These are phyloP conservation scores for Tinamus guttatus DNA, from an alignment of 2,113 vertebrate species.

Conservation along the genomic window DNA sequence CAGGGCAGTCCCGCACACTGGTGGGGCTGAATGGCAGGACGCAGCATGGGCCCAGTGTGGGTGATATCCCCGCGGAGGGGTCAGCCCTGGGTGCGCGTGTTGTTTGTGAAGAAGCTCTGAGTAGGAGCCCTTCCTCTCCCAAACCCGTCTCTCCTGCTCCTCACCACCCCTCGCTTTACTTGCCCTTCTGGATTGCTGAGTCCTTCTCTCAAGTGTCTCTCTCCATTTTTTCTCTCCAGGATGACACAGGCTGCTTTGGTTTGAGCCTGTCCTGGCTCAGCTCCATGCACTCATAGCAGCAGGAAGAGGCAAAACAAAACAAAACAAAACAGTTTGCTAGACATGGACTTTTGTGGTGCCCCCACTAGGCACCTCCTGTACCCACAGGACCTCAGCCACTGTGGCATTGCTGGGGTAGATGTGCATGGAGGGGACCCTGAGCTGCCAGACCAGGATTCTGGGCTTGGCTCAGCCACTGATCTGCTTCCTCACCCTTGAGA, in stretches of 20 bases:
- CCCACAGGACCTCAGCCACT: rapidly evolving
- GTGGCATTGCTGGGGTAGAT: rapidly evolving
- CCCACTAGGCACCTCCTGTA: not conserved
- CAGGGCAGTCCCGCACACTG: not conserved
- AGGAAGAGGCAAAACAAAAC: not conserved
- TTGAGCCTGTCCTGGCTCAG: rapidly evolving
- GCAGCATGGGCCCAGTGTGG: too few species aligned
- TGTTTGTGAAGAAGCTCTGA: not conserved
- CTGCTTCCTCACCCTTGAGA: not conserved
- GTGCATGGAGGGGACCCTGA: rapidly evolving
- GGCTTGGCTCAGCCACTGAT: rapidly evolving
- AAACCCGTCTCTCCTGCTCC: not conserved
- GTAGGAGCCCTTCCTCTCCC: not conserved
- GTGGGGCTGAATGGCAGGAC: not conserved
- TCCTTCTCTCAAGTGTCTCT: not conserved
- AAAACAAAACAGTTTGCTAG: not conserved
- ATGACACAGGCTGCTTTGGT: not conserved
- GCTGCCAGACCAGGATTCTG: not conserved
- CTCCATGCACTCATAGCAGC: rapidly evolving
- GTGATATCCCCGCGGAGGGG: not conserved
- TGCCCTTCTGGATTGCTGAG: rapidly evolving
- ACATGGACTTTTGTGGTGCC: rapidly evolving
- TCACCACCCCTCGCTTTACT: not conserved
- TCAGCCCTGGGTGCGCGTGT: not conserved
- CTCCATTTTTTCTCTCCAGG: not conserved